Base-by-base conservation (phyloP, 2,888 invertebrate genomes). In the Lycocerus yunnanus region DNA sequence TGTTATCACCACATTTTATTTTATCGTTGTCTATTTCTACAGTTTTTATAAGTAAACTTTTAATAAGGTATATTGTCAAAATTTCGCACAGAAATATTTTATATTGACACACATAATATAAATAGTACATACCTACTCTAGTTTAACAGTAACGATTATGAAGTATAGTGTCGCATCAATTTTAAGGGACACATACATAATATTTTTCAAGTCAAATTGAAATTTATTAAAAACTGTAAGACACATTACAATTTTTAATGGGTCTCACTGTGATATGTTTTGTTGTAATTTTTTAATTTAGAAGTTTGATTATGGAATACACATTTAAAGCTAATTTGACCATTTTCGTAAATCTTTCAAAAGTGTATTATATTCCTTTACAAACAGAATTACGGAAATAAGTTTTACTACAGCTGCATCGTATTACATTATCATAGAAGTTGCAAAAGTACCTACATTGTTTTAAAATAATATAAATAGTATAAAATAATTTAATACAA, bases 21-120 rank as follows among this genome's bases (percentile, higher is more conserved):
- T 72, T 69, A 72, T 75, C 75, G 75, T 75, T 75, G 75, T 75
- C 75, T 75, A 75, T 43, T 18, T 63, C 74, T 74, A 74, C 63
- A 21, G n/a, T 73, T 66, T 58, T 58, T 20, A 15, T 68, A 66
- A 72, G 65, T 58, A 69, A 75, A 72, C 66, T 61, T 71, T 60
- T 67, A 70, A 70, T 65, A 15, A 27, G 60, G 27, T 72, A 74
- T 74, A 75, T 75, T 75, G 75, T 75, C 75, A 75, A 75, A 74
- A 74, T 71, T 69, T 65, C 68, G 73, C 73, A 73, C 66, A 65
- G 68, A 73, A 69, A 24, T 59, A 58, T 71, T 66, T 66, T 14
- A 71, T 43, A 61, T 43, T 27, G 65, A 71, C 63, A 18, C 15
- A 63, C 24, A 61, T 71, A n/a, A n/a, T n/a, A 16, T 58, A 18